phyloP scores from a whole-genome alignment of 1,140 invertebrate species.

The Formica selysi region DNA sequence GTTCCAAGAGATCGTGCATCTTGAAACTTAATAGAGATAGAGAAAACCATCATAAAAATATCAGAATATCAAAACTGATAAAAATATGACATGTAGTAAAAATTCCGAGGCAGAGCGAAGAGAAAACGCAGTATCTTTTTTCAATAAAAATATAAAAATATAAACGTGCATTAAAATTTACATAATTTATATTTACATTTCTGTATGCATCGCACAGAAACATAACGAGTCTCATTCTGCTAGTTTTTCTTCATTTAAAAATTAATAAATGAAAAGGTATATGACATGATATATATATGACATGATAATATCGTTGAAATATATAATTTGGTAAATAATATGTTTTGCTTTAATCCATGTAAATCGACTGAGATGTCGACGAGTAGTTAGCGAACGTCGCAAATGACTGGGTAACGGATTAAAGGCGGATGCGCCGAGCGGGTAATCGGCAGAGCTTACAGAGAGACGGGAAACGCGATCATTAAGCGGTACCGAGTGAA shows the following conservation, averaged over 20 bases:
- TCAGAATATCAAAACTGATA: constrained; percentile 6
- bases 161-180: background rate
- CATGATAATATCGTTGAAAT: background rate
- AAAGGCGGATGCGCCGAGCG: constrained; percentile 15
- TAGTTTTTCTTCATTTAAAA: too few species aligned
- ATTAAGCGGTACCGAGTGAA: constrained; percentile 56
- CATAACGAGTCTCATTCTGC: too few species aligned
- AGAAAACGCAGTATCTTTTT: background rate
- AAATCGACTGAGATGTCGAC: background rate
- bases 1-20: background rate
- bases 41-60: background rate
- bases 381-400: background rate
- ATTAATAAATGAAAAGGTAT: too few species aligned
- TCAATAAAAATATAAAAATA: background rate
- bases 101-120: background rate
- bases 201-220: too few species aligned
- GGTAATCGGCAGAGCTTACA: constrained; percentile 46
- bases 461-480: constrained; percentile 38
- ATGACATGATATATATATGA: background rate
- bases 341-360: background rate
- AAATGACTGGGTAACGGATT: constrained; percentile 34
- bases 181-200: too few species aligned
- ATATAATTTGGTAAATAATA: background rate
- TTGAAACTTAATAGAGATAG: constrained; percentile 3
- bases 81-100: background rate